A percentile compares a stretch with the other conserved stretches of the same genome.
Evolutionary conservation across 2,888 invertebrate species (phyloP).

Genomic region (Furcula furcula): DNA sequence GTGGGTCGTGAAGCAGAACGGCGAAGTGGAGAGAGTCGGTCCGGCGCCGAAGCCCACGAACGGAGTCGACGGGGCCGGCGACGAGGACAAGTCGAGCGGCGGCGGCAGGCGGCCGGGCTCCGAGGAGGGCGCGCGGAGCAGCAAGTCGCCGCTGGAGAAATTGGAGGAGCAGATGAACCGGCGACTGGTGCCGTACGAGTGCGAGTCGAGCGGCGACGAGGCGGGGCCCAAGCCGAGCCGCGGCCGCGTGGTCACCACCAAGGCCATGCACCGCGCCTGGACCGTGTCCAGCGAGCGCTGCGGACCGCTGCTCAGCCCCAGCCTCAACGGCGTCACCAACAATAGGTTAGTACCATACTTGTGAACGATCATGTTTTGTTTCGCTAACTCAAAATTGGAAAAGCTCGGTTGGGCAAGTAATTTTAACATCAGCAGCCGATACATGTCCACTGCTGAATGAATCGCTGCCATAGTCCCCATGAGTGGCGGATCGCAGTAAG

Average conservation of each 20-base stretch:
- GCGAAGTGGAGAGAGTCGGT: conserved; percentile 68
- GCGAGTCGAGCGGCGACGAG: conserved; percentile 79
- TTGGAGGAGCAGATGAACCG: conserved; percentile 71
- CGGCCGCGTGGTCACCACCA: conserved; percentile 57
- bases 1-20: conserved; percentile 75
- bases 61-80: conserved; percentile 49
- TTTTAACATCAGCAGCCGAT: no score
- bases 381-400: no score
- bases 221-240: conserved; percentile 56
- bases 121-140: no score
- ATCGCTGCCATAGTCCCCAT: no score
- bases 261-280: conserved; percentile 68
- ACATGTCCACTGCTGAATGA: no score
- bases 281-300: conserved; percentile 66
- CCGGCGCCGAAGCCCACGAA: conserved; percentile 54
- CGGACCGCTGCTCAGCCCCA: conserved; percentile 69
- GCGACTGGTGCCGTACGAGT: conserved; percentile 82
- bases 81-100: conserved; percentile 57
- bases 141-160: conserved; percentile 71
- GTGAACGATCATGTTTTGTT: no score
- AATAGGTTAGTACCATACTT: conserved; percentile 69
- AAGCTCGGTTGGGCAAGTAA: no score
- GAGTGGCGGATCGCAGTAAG: no score
- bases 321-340: conserved; percentile 72
- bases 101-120: conserved; percentile 57